Evolutionary conservation across 2,113 vertebrate genomes (phyloP).

Genomic region (Periophthalmodon schlosseri): DNA sequence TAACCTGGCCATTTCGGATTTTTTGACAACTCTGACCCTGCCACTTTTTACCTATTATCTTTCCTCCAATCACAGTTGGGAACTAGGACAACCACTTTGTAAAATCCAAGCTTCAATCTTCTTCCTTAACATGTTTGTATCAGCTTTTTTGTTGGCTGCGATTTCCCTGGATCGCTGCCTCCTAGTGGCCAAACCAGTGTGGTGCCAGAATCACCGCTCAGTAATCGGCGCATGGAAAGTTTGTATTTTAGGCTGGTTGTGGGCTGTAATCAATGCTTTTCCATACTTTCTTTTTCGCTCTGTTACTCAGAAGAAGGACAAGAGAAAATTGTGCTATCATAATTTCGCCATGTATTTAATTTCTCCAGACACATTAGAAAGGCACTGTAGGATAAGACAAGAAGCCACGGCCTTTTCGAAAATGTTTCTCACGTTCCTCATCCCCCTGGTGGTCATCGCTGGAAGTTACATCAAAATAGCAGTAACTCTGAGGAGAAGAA

Average conservation of each 20-base stretch:
- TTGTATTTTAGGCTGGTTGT: conserved; percentile 79
- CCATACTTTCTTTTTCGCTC: conserved; percentile 84
- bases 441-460: conserved; percentile 82
- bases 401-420: conserved; percentile 74
- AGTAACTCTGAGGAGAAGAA: conserved; percentile 77
- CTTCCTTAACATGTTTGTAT: conserved; percentile 90
- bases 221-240: conserved; percentile 74
- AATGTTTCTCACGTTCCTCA: conserved; percentile 81
- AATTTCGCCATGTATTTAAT: conserved; percentile 69
- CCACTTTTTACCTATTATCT: conserved; percentile 86
- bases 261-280: conserved; percentile 78
- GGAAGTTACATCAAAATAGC: conserved; percentile 81
- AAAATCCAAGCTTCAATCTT: conserved; percentile 84
- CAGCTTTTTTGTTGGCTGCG: conserved; percentile 84
- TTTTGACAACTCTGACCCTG: conserved; percentile 88
- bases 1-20: conserved; percentile 88
- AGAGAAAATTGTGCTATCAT: conserved; percentile 78
- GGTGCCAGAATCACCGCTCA: conserved; percentile 87
- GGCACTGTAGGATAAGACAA: conserved; percentile 67
- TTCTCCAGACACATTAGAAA: not conserved
- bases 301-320: conserved; percentile 58
- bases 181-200: conserved; percentile 84
- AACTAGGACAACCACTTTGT: conserved; percentile 83
- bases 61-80: conserved; percentile 80
- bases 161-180: conserved; percentile 90